Percentiles rank a stretch among this genome's conserved stretches.
phyloP scores from a whole-genome alignment of 2,113 vertebrate species.

The Paralichthys olivaceus region DNA sequence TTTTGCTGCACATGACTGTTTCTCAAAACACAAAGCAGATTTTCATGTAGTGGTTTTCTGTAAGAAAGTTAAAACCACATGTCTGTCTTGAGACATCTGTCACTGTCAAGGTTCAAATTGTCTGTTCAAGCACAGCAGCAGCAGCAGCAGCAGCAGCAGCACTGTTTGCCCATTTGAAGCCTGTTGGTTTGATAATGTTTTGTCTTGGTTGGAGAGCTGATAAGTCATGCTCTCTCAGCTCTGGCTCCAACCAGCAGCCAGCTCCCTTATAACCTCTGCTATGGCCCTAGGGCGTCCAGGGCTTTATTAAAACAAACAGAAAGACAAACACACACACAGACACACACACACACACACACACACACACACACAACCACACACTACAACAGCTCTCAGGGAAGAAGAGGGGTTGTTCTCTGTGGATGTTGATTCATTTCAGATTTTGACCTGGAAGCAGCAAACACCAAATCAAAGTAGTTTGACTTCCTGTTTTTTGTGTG shows the following conservation, averaged over 20 bases:
- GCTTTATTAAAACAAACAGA: constrained; percentile 59
- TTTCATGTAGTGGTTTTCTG: not conserved
- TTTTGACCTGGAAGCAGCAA: not conserved
- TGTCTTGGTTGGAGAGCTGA: constrained; percentile 36
- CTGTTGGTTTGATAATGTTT: constrained; percentile 26
- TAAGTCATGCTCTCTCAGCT: constrained; percentile 33
- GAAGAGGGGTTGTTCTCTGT: not conserved
- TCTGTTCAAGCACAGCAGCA: not conserved
- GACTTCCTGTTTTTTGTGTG: constrained; percentile 33
- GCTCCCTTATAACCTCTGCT: constrained; percentile 38
- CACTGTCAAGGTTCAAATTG: not conserved
- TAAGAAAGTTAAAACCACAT: not conserved
- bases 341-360: not conserved
- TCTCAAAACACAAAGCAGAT: not conserved
- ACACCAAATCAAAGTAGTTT: constrained; percentile 32
- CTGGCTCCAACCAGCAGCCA: constrained; percentile 5
- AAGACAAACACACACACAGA: not conserved
- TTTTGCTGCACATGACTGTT: not conserved
- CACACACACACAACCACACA: not conserved
- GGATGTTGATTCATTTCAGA: not conserved
- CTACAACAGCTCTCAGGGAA: not conserved
- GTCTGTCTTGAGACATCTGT: not conserved
- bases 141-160: too few species aligned
- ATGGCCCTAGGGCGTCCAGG: not conserved
- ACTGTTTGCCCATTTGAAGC: not conserved